Percentiles rank a stretch among this genome's conserved stretches.
Evolutionary conservation across 2,113 vertebrate genomes (phyloP).

Genomic region (Rallus limicola): DNA sequence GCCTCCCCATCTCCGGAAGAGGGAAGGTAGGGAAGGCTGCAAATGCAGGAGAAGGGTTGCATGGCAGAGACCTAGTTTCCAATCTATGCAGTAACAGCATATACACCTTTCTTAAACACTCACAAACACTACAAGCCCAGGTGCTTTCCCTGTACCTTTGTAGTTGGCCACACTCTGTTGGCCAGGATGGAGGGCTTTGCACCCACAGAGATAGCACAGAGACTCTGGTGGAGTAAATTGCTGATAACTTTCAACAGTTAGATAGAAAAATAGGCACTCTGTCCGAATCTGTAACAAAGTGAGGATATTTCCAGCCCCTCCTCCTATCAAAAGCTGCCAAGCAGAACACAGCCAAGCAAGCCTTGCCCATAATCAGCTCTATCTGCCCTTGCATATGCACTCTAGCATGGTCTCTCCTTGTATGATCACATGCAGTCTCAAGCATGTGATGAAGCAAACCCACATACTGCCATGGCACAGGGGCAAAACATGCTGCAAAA

Average conservation of each 20-base stretch:
- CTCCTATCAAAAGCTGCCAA: not conserved
- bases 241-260: not conserved
- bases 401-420: not conserved
- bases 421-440: not conserved
- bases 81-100: not conserved
- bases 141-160: not conserved
- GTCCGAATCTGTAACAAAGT: not conserved
- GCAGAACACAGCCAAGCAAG: not conserved
- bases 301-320: not conserved
- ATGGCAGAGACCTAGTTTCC: rapidly evolving
- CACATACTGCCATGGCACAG: not conserved
- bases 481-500: not conserved
- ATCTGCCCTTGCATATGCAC: not conserved
- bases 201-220: not conserved
- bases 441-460: not conserved
- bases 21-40: not conserved
- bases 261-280: not conserved
- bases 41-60: not conserved
- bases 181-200: not conserved
- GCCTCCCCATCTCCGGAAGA: not conserved
- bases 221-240: not conserved
- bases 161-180: not conserved
- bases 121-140: not conserved
- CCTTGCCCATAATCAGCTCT: not conserved
- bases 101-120: not conserved